phyloP scores from a whole-genome alignment of 2,113 vertebrate genomes.

The Albula goreensis region DNA sequence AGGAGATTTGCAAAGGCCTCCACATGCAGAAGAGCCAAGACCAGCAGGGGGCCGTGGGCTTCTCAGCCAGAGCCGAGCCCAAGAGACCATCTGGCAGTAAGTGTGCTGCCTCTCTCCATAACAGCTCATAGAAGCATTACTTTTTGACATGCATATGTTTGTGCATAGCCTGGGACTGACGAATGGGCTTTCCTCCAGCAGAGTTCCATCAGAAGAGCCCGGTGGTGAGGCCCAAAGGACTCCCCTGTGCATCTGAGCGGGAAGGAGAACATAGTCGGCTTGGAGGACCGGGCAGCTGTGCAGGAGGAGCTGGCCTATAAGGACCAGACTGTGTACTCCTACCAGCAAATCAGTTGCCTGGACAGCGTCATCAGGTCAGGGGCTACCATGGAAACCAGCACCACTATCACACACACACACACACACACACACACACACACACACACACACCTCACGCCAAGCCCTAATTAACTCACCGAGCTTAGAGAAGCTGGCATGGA shows the following conservation, averaged over 20 bases:
- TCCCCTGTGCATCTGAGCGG: slow-evolving; percentile 31
- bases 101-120: slow-evolving; percentile 30
- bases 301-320: slow-evolving; percentile 76
- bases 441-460: too few species aligned
- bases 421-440: not conserved
- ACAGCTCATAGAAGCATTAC: too few species aligned
- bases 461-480: too few species aligned
- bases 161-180: slow-evolving; percentile 18
- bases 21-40: slow-evolving; percentile 77
- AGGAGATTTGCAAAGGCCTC: slow-evolving; percentile 77
- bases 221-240: slow-evolving; percentile 66
- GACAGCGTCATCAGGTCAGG: slow-evolving; percentile 89
- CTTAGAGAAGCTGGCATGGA: too few species aligned
- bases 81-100: slow-evolving; percentile 65
- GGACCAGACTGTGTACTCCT: slow-evolving; percentile 80
- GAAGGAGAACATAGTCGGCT: slow-evolving; percentile 49
- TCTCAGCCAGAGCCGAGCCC: slow-evolving; percentile 54
- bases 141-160: not conserved
- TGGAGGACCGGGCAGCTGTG: slow-evolving; percentile 52
- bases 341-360: slow-evolving; percentile 93
- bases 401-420: not conserved
- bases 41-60: slow-evolving; percentile 56
- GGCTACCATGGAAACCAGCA: not conserved
- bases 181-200: slow-evolving; percentile 50
- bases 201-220: slow-evolving; percentile 61